phyloP scores from a whole-genome alignment of 2,888 invertebrate species.

The Papilio protenor region DNA sequence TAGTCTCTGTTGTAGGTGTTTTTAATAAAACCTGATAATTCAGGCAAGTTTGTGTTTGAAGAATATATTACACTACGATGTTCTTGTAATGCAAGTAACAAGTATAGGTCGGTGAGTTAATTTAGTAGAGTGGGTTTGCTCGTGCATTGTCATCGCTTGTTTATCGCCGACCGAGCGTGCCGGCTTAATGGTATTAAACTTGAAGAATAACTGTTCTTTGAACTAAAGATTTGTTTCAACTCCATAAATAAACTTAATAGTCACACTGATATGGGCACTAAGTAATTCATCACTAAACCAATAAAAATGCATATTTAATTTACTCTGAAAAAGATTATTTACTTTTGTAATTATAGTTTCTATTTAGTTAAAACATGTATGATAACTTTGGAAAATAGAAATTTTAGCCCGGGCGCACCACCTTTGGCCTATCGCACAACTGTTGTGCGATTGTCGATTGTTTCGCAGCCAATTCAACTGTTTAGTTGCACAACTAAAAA shows the following conservation, averaged over 20 bases:
- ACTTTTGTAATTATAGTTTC: too few species aligned
- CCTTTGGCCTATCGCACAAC: too few species aligned
- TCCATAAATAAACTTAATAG: constrained; percentile 25
- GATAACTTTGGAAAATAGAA: too few species aligned
- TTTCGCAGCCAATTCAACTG: too few species aligned
- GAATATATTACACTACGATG: constrained; percentile 52
- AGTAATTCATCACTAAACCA: not conserved
- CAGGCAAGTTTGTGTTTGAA: not conserved
- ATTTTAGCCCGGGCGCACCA: too few species aligned
- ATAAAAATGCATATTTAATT: not conserved
- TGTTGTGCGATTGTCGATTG: too few species aligned
- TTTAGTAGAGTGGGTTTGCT: constrained; percentile 81
- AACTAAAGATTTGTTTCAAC: constrained; percentile 45
- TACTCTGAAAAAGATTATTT: not conserved
- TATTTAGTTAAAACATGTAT: too few species aligned
- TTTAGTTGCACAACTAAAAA: too few species aligned
- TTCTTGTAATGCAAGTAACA: constrained; percentile 66
- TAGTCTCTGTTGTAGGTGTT: not conserved
- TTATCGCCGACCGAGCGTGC: constrained; percentile 70
- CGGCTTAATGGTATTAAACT: constrained; percentile 82
- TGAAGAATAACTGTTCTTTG: constrained; percentile 71
- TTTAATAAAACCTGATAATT: too few species aligned
- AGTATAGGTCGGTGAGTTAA: constrained; percentile 75
- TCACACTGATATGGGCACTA: not conserved
- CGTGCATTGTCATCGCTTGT: constrained; percentile 82